Percentiles rank a stretch among this genome's conserved stretches.
Evolutionary conservation across 2,797 vertebrate species (phyloP).

Genomic region (Ibycter americanus): DNA sequence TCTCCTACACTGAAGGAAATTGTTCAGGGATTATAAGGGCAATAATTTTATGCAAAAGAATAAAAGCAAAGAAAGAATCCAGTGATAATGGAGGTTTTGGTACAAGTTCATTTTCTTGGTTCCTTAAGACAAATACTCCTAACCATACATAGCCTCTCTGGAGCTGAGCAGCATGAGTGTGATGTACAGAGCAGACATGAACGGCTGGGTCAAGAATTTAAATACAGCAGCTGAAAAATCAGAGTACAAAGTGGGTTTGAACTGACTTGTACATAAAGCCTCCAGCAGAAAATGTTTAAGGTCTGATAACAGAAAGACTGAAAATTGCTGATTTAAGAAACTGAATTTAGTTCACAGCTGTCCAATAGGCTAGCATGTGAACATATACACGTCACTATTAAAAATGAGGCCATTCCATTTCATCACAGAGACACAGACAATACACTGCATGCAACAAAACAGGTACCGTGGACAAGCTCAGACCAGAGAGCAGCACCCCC

Average conservation of each 20-base stretch:
- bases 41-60: neutral
- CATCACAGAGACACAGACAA: neutral
- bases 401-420: neutral
- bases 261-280: neutral
- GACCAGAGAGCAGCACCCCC: neutral
- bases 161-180: neutral
- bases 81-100: neutral
- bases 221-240: neutral
- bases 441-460: neutral
- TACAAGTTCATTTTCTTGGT: neutral
- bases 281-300: neutral
- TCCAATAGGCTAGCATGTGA: neutral
- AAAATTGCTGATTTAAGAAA: neutral
- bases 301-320: neutral
- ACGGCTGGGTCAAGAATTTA: neutral
- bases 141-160: neutral
- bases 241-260: neutral
- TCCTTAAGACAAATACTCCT: neutral
- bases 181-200: neutral
- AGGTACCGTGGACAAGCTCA: neutral
- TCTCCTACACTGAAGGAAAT: neutral
- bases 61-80: neutral
- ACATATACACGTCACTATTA: neutral
- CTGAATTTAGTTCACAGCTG: neutral
- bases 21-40: neutral